Evolutionary conservation across 2,888 invertebrate genomes (phyloP).

Genomic region (Drosophila demipolita): DNA sequence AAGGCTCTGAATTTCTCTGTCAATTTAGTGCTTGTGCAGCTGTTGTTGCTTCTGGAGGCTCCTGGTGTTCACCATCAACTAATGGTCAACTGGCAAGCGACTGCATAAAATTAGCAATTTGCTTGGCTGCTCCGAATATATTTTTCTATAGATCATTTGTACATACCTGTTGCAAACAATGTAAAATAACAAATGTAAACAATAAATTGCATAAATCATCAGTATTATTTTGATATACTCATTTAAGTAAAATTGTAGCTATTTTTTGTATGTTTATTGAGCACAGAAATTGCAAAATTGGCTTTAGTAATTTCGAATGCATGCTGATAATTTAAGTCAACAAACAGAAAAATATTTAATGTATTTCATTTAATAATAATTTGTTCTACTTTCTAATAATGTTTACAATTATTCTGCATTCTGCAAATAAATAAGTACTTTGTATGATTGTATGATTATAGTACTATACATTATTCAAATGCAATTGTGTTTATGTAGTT

Average conservation of each 20-base stretch:
- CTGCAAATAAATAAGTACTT: neutral
- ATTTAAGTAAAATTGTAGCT: neutral
- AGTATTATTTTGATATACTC: neutral
- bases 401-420: conserved; percentile 4
- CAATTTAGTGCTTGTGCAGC: conserved; percentile 9
- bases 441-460: neutral
- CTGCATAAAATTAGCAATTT: conserved; percentile 40
- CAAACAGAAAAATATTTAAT: neutral
- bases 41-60: conserved; percentile 32
- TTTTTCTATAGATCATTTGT: neutral
- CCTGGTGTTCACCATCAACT: conserved; percentile 45
- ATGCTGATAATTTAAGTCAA: conserved; percentile 19
- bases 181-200: conserved; percentile 12
- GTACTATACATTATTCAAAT: neutral
- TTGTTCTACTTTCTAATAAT: neutral
- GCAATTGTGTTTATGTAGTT: neutral
- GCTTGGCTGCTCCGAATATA: conserved; percentile 30
- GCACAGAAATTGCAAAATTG: conserved; percentile 13
- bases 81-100: conserved; percentile 31
- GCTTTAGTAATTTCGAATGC: conserved; percentile 1
- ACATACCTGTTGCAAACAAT: conserved; percentile 8
- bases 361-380: neutral
- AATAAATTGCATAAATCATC: conserved; percentile 19
- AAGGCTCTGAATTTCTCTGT: conserved; percentile 19
- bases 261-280: conserved; percentile 11